phyloP scores from a whole-genome alignment of 2,113 vertebrate species.

The Alces alces region DNA sequence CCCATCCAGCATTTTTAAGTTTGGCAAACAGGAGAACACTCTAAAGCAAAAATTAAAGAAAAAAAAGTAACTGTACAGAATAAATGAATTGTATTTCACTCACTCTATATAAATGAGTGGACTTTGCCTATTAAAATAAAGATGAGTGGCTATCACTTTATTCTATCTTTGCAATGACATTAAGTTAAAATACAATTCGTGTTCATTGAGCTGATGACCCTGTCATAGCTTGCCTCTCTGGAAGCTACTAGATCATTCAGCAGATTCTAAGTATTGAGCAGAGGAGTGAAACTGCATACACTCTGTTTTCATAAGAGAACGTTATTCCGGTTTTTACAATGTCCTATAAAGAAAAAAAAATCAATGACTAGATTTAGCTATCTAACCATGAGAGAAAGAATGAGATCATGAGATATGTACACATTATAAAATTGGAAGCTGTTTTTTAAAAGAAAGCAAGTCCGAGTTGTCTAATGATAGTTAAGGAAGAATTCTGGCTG shows the following conservation, averaged over 20 bases:
- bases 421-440: background rate
- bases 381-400: background rate
- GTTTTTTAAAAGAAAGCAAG: background rate
- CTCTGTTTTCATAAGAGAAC: slow-evolving; percentile 29
- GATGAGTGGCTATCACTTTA: background rate
- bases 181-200: background rate
- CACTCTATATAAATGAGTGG: background rate
- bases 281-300: background rate
- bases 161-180: background rate
- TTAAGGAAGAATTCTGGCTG: background rate
- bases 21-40: slow-evolving; percentile 95
- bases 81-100: slow-evolving; percentile 13
- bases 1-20: slow-evolving; percentile 92
- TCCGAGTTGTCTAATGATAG: background rate
- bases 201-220: background rate
- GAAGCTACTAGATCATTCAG: background rate
- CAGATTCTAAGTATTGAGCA: background rate
- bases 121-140: background rate
- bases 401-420: background rate
- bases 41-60: slow-evolving; percentile 77
- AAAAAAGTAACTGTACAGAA: background rate
- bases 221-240: background rate
- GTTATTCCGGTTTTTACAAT: background rate
- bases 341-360: background rate
- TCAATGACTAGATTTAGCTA: slow-evolving; percentile 19